Base-by-base conservation (phyloP, 2,888 invertebrate species). In the Drosophila leonis region DNA sequence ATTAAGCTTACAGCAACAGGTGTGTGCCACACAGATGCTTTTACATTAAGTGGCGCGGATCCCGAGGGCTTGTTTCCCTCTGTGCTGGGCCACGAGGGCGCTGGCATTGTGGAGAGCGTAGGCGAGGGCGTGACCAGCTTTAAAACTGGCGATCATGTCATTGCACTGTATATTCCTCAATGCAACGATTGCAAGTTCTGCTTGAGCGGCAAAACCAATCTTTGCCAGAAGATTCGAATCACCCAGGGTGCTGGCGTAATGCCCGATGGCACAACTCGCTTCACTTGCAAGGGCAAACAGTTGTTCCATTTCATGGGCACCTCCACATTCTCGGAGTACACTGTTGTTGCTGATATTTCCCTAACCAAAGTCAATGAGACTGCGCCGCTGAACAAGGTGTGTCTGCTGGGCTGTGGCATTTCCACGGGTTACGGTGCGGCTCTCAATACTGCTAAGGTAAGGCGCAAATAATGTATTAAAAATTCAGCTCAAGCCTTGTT, bases 131-230 rank as follows among this genome's bases (percentile, higher is more conserved):
- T 99, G 0, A 97, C 96, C 0, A 95, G 95, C 56, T 96, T 98
- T 42, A 95, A 97, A 90, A 94, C 96, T 41, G 98, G 98, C 92
- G 99, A 99, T 93, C 98, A 98, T 93, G 99, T 99, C n/a, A 95
- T 99, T 75, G 99, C 99, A 0, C 93, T 98, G 31, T 99, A 99
- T 91, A 96, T 98, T 69, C 99, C 99, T 0, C 99, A 99, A 93
- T 99, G 99, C 93, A 95, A 96, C 33, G 96, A 98, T 24, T 99
- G 99, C 94, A 98, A 99, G 92, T 99, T 98, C 93, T 99, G 99
- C 93, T 95, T 96, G 74, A 98, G 96, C 70, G 95, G 97, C 0
- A 99, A 99, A 93, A 99, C 99, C 0, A 99, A 99, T 94, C 94
- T 99, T 13, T 99, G 99, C 92, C 96, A 97, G 90, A 98, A 98